These are phyloP conservation scores for Perognathus longimembris DNA, from an alignment of 2,113 vertebrate genomes.

Conservation along the genomic window DNA sequence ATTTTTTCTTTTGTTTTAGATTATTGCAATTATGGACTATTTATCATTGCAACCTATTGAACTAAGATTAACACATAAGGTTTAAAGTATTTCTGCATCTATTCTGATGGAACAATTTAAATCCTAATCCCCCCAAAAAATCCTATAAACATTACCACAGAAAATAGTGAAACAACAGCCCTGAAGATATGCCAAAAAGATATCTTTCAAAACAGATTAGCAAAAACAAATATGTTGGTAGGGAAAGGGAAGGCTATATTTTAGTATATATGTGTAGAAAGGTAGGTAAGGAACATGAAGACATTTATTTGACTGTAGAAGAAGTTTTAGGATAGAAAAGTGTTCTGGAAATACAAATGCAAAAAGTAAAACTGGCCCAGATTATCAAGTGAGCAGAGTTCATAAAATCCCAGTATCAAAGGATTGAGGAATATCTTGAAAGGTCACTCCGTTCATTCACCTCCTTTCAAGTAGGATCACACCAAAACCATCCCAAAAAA, in stretches of 20 bases:
- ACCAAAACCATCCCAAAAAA: constrained; percentile 76
- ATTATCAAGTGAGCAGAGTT: constrained; percentile 76
- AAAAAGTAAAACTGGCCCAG: constrained; percentile 65
- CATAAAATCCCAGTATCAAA: constrained; percentile 78
- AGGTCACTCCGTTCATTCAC: constrained; percentile 76
- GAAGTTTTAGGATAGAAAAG: constrained; percentile 48
- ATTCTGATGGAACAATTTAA: not conserved
- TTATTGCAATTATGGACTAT: not conserved
- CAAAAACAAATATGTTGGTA: not conserved
- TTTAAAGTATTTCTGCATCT: not conserved
- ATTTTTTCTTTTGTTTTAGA: not conserved
- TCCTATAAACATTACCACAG: not conserved
- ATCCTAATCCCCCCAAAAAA: not conserved
- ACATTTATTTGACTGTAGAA: not conserved
- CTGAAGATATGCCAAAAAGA: not conserved
- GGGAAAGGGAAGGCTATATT: not conserved
- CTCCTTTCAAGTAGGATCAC: constrained; percentile 80
- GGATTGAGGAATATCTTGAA: constrained; percentile 76
- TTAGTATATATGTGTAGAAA: not conserved
- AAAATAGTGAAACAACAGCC: not conserved
- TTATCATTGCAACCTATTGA: not conserved
- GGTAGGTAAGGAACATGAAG: not conserved
- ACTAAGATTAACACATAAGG: not conserved
- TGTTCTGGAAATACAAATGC: constrained; percentile 56
- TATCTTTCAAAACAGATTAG: not conserved